phyloP scores from a whole-genome alignment of 2,797 vertebrate genomes.

The Babyrousa celebensis region DNA sequence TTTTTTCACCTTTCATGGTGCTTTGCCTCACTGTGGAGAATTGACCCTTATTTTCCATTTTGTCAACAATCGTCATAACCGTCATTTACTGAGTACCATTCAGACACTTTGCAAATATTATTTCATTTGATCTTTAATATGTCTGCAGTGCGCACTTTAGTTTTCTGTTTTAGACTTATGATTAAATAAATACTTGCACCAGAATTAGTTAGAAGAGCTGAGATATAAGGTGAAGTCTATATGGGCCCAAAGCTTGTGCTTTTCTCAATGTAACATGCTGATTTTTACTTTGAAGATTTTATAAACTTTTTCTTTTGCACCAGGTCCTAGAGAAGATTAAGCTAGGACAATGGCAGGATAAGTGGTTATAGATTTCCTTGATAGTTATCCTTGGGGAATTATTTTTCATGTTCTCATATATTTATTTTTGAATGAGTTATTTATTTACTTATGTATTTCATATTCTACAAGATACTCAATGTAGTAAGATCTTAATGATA shows the following conservation, averaged over 20 bases:
- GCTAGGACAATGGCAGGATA: neutral
- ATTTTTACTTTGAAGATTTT: neutral
- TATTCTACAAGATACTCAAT: neutral
- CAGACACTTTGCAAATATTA: neutral
- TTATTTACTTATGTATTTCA: conserved; percentile 19
- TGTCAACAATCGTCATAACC: neutral
- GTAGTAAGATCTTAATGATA: conserved; percentile 16
- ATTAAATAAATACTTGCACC: neutral
- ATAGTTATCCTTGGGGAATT: neutral
- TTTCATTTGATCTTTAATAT: neutral
- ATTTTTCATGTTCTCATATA: neutral
- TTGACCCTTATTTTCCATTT: neutral
- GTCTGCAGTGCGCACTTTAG: neutral
- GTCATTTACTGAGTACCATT: neutral
- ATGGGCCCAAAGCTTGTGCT: neutral
- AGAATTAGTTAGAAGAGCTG: neutral
- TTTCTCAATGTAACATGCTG: neutral
- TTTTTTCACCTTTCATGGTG: neutral
- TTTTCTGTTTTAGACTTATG: neutral
- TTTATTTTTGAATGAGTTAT: conserved; percentile 20
- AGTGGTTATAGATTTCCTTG: neutral
- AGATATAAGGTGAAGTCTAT: neutral
- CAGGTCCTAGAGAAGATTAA: neutral
- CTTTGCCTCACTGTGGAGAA: conserved; percentile 7
- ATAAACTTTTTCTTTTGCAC: neutral